Percentiles rank a stretch among this genome's conserved stretches.
Evolutionary conservation across 2,888 invertebrate species (phyloP).

Genomic region (Adineta ricciae): DNA sequence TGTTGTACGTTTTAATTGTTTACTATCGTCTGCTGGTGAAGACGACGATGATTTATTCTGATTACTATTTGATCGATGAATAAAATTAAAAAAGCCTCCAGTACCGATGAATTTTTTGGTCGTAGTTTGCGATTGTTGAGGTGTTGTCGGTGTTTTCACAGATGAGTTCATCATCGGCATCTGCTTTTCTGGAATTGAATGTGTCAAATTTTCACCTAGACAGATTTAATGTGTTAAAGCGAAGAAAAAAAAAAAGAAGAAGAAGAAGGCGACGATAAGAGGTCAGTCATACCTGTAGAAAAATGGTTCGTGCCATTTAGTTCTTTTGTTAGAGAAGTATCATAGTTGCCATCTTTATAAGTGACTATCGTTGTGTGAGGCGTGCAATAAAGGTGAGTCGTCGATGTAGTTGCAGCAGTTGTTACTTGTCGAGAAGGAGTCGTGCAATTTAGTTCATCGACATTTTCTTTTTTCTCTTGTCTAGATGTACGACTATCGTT

Average conservation of each 20-base stretch:
- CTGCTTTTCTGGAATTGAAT: not conserved
- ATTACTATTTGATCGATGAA: not conserved
- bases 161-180: not conserved
- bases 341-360: not conserved
- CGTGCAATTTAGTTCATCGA: not conserved
- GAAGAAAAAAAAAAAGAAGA: not conserved
- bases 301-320: not conserved
- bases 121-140: not conserved
- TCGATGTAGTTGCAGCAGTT: not conserved
- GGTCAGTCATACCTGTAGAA: not conserved
- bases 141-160: not conserved
- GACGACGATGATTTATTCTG: not conserved
- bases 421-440: not conserved
- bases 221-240: not conserved
- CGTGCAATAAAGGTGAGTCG: not conserved
- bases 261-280: not conserved
- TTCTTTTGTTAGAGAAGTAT: not conserved
- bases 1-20: not conserved
- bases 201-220: not conserved
- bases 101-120: not conserved
- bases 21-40: not conserved
- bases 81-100: not conserved
- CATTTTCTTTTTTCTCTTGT: slow-evolving; percentile 8
- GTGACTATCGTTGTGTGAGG: not conserved
- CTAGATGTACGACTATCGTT: not conserved